A percentile compares a stretch with the other conserved stretches of the same genome.
phyloP scores from a whole-genome alignment of 2,113 vertebrate species.

The Accipiter cooperii region DNA sequence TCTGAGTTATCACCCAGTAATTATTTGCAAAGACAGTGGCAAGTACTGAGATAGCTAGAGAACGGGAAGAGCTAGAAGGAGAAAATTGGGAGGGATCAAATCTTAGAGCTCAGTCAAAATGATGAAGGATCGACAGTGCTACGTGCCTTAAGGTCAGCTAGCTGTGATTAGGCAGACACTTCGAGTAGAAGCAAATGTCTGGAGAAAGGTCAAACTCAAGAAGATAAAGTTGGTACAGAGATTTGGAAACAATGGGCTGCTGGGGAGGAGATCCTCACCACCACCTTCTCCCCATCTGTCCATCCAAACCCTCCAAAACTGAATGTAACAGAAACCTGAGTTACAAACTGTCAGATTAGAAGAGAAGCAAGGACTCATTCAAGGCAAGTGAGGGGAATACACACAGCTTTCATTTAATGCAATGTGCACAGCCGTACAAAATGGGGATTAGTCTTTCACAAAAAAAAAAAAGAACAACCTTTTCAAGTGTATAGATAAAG shows the following conservation, averaged over 20 bases:
- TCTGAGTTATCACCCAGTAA: background rate
- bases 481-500: background rate
- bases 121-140: background rate
- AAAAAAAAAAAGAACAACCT: slow-evolving; percentile 10
- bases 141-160: background rate
- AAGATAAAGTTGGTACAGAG: background rate
- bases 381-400: background rate
- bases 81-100: background rate
- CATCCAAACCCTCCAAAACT: background rate
- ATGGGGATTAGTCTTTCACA: background rate
- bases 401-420: background rate
- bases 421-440: background rate
- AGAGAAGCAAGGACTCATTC: background rate
- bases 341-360: background rate
- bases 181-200: background rate
- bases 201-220: background rate
- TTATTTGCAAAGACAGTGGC: background rate
- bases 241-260: background rate
- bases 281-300: background rate
- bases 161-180: background rate
- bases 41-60: background rate
- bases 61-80: background rate
- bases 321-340: background rate
- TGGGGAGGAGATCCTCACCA: background rate
- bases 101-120: background rate